Evolutionary conservation across 2,888 invertebrate species (phyloP).

Genomic region (Chromoteleia sp.): DNA sequence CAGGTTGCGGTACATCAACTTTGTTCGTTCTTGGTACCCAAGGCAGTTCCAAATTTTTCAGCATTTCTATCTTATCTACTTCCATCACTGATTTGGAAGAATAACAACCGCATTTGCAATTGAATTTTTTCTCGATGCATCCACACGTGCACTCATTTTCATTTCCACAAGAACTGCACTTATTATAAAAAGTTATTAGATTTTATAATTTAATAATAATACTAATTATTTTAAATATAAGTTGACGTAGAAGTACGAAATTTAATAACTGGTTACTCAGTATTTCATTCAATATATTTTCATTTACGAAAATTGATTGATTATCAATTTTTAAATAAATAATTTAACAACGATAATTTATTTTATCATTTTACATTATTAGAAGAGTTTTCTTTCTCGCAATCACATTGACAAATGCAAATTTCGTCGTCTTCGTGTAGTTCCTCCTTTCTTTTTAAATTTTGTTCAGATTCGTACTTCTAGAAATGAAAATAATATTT

Average conservation of each 20-base stretch:
- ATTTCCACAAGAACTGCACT: neutral
- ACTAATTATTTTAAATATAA: neutral
- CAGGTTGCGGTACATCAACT: neutral
- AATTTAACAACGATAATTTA: no score
- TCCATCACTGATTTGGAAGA: conserved; percentile 1
- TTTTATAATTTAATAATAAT: no score
- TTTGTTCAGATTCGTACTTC: neutral
- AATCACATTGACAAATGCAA: conserved; percentile 21
- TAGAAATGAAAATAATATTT: neutral
- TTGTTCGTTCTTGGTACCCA: conserved; percentile 6
- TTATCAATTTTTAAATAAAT: no score
- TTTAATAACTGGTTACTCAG: no score
- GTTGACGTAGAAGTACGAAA: no score
- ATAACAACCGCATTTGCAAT: conserved; percentile 29
- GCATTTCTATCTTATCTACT: conserved; percentile 1
- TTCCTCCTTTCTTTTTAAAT: neutral
- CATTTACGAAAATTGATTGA: no score
- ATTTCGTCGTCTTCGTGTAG: neutral
- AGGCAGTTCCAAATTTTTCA: conserved; percentile 1
- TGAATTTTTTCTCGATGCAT: neutral
- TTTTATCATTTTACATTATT: conserved; percentile 2
- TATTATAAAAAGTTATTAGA: neutral
- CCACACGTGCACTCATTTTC: conserved; percentile 20
- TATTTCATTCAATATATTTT: no score
- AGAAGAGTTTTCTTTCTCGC: neutral